Percentiles rank a stretch among this genome's conserved stretches.
These are phyloP conservation scores for Agonopterix arenella DNA, from an alignment of 2,888 invertebrate species.

Conservation along the genomic window DNA sequence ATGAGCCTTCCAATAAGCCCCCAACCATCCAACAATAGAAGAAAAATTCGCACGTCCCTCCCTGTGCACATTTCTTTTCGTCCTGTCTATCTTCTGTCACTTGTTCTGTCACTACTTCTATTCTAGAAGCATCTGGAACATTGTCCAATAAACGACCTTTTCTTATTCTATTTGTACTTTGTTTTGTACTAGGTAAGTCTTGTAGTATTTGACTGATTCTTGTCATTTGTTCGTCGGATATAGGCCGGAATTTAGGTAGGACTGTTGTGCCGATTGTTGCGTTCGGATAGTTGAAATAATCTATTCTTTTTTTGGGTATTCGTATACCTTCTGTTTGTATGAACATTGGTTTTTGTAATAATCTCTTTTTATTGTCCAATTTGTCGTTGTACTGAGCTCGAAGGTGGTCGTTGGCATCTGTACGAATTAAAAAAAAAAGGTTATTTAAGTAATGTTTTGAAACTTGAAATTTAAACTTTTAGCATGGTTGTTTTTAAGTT, in stretches of 20 bases:
- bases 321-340: constrained; percentile 43
- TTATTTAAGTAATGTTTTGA: constrained; percentile 14
- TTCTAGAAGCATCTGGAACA: constrained; percentile 10
- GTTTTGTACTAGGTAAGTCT: constrained; percentile 27
- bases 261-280: constrained; percentile 26
- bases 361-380: constrained; percentile 23
- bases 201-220: constrained; percentile 56
- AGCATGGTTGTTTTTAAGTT: too few relatives aligned
- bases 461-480: too few relatives aligned
- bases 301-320: constrained; percentile 33
- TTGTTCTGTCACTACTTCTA: constrained; percentile 15
- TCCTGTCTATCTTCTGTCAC: constrained; percentile 40
- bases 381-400: constrained; percentile 52
- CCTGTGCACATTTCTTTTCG: constrained; percentile 80
- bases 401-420: constrained; percentile 71
- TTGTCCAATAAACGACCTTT: constrained; percentile 34
- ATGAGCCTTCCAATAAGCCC: constrained; percentile 90
- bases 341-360: constrained; percentile 60
- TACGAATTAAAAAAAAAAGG: constrained; percentile 41
- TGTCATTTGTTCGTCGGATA: constrained; percentile 60
- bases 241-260: constrained; percentile 62
- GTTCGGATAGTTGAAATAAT: constrained; percentile 41
- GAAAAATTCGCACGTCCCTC: constrained; percentile 93
- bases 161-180: constrained; percentile 18
- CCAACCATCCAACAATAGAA: constrained; percentile 94